A percentile compares a stretch with the other conserved stretches of the same genome.
Conservation (phyloP, 2,797 vertebrate species). For the Enteromius treurensis region DNA sequence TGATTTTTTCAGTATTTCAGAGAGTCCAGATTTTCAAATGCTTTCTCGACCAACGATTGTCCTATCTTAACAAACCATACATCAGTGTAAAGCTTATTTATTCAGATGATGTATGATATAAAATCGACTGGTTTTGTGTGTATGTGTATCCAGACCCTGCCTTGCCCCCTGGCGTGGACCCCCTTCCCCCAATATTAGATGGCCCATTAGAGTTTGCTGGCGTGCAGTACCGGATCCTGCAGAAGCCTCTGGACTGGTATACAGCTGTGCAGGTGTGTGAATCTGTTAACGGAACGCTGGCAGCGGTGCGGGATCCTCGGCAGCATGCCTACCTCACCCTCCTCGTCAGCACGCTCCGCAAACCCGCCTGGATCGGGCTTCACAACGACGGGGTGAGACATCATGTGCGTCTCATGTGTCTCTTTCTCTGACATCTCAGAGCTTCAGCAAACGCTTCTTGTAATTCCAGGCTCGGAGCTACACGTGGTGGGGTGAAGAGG, state of each 20-base stretch:
- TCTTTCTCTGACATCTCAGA: slow-evolving; percentile 5
- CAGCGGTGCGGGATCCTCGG: slow-evolving; percentile 80
- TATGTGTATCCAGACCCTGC: slow-evolving; percentile 65
- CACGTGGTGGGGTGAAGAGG: slow-evolving; percentile 86
- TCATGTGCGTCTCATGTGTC: not conserved
- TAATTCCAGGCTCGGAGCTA: slow-evolving; percentile 81
- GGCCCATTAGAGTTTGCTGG: slow-evolving; percentile 84
- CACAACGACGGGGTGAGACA: slow-evolving; percentile 84
- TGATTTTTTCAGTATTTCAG: no score
- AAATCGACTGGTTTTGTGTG: not conserved
- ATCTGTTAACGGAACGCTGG: slow-evolving; percentile 87
- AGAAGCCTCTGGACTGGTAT: slow-evolving; percentile 89
- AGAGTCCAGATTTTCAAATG: no score
- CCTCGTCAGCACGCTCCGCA: slow-evolving; percentile 79
- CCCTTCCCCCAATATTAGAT: slow-evolving; percentile 74
- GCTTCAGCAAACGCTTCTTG: slow-evolving; percentile 14
- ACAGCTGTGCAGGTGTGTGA: slow-evolving; percentile 91
- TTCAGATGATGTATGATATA: no score
- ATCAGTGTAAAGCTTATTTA: no score
- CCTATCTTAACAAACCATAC: no score
- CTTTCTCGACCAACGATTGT: no score
- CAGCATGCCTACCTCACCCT: slow-evolving; percentile 92
- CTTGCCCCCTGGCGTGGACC: slow-evolving; percentile 64
- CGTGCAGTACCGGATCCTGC: slow-evolving; percentile 87
- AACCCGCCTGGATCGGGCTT: slow-evolving; percentile 89